Conservation (phyloP, 2,113 vertebrate species). For the Motacilla alba region DNA sequence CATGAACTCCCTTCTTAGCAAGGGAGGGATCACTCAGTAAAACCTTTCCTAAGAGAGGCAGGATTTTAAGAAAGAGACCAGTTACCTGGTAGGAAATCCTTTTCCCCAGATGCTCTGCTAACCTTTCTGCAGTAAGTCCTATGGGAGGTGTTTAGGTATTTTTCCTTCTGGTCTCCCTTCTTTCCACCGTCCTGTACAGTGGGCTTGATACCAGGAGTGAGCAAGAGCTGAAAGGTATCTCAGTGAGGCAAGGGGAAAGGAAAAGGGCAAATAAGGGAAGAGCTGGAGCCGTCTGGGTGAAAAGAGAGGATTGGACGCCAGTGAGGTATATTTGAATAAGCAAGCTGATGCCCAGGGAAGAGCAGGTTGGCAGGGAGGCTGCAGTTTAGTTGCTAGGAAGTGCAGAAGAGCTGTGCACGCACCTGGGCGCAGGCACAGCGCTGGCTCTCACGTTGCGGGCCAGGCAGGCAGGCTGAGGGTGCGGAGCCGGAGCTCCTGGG, state of each 20-base stretch:
- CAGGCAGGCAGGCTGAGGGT: not conserved
- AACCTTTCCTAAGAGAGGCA: not conserved
- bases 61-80: not conserved
- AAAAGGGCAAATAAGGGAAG: not conserved
- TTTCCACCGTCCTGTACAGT: not conserved
- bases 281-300: not conserved
- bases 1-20: not conserved
- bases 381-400: not conserved
- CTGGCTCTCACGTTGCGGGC: not conserved
- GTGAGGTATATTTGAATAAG: not conserved
- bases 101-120: not conserved
- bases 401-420: not conserved
- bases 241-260: not conserved
- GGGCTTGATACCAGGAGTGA: not conserved
- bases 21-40: not conserved
- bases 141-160: not conserved
- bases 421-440: rapidly evolving
- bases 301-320: not conserved
- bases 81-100: not conserved
- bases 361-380: not conserved
- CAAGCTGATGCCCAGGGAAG: not conserved
- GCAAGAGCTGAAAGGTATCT: not conserved
- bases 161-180: not conserved
- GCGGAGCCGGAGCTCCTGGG: rapidly evolving
- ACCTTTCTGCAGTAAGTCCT: not conserved